These are phyloP conservation scores for Rosalia funebris DNA, from an alignment of 2,888 invertebrate genomes.

Conservation along the genomic window DNA sequence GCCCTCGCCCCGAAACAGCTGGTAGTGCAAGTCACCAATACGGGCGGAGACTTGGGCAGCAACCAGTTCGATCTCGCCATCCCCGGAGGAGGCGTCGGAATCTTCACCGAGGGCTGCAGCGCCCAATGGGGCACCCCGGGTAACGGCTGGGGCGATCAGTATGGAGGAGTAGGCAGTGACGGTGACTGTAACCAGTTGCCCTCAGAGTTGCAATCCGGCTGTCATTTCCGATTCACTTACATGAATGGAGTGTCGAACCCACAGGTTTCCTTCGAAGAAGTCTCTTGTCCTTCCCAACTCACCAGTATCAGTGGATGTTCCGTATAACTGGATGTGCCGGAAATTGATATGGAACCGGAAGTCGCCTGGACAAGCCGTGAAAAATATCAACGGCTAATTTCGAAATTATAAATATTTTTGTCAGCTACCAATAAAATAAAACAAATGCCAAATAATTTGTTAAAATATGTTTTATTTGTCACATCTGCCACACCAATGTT, in stretches of 20 bases:
- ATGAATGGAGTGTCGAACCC: neutral
- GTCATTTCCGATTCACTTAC: neutral
- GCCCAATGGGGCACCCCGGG: neutral
- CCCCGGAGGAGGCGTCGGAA: neutral
- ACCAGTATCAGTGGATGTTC: neutral
- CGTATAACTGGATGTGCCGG: too few species aligned
- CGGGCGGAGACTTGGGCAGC: neutral
- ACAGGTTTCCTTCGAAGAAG: neutral
- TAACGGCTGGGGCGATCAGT: conserved; percentile 1
- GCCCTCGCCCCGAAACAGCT: neutral
- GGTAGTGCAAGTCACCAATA: neutral
- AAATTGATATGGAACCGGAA: too few species aligned
- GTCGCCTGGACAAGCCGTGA: too few species aligned
- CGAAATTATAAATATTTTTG: too few species aligned
- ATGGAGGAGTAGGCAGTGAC: neutral
- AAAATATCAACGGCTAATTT: too few species aligned
- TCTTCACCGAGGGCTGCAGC: neutral
- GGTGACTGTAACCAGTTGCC: neutral
- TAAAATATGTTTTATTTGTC: too few species aligned
- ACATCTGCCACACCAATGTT: too few species aligned
- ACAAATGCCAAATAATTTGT: too few species aligned
- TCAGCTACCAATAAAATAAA: too few species aligned
- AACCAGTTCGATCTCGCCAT: neutral
- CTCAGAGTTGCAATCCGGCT: neutral
- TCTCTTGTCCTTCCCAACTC: neutral